These are phyloP conservation scores for Mellilla xanthometata DNA, from an alignment of 2,888 invertebrate genomes.

Conservation along the genomic window DNA sequence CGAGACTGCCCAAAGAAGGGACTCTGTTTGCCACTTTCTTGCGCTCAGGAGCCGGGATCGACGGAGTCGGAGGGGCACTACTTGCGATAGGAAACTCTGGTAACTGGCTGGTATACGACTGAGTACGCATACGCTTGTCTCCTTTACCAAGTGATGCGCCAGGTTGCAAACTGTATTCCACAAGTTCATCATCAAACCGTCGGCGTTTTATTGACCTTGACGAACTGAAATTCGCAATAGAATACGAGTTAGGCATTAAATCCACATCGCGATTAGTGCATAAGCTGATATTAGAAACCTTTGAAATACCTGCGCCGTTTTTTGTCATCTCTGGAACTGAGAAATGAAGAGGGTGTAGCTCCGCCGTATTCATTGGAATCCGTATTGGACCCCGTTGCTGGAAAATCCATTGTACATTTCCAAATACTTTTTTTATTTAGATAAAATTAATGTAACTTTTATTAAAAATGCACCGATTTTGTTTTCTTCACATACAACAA, in stretches of 20 bases:
- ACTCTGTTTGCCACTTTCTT: constrained; percentile 67
- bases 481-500: no score
- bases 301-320: constrained; percentile 74
- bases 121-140: constrained; percentile 72
- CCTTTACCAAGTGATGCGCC: constrained; percentile 77
- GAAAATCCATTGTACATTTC: constrained; percentile 67
- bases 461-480: no score
- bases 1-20: constrained; percentile 53
- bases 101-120: constrained; percentile 77
- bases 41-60: constrained; percentile 51
- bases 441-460: no score
- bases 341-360: constrained; percentile 54
- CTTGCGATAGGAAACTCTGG: constrained; percentile 66
- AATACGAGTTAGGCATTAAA: neutral
- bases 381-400: constrained; percentile 65
- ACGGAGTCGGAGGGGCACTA: constrained; percentile 47
- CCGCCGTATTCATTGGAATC: constrained; percentile 71
- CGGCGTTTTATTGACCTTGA: constrained; percentile 97
- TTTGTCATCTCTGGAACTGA: constrained; percentile 64
- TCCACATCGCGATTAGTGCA: no score
- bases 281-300: no score
- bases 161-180: constrained; percentile 92
- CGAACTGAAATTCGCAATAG: constrained; percentile 84
- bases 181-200: constrained; percentile 98
- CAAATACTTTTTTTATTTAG: no score